Evolutionary conservation across 2,888 invertebrate species (phyloP).

Genomic region (Lamellibrachia satsuma): DNA sequence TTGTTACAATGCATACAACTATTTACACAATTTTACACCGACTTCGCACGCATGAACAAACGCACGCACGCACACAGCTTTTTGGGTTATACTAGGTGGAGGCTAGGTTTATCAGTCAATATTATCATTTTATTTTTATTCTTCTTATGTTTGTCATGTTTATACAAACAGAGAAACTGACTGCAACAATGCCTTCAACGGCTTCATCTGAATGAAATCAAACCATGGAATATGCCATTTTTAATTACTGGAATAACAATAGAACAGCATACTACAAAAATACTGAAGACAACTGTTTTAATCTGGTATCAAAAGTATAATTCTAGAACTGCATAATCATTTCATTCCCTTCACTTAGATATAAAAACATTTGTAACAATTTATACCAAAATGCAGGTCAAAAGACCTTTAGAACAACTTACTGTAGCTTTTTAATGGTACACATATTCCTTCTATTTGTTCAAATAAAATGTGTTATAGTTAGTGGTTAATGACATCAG

Average conservation of each 20-base stretch:
- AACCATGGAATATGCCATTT: too few relatives aligned
- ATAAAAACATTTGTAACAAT: not conserved
- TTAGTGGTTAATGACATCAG: not conserved
- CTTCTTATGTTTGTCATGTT: not conserved
- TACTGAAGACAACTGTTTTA: not conserved
- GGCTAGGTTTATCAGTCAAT: too few relatives aligned
- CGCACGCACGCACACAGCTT: too few relatives aligned
- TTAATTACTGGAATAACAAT: too few relatives aligned
- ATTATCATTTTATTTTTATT: not conserved
- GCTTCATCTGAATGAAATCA: not conserved
- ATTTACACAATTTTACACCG: too few relatives aligned
- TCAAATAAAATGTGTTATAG: not conserved
- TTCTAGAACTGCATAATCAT: not conserved
- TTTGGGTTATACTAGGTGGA: too few relatives aligned
- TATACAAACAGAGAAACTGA: not conserved
- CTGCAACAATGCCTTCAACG: not conserved
- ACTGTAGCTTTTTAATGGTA: not conserved
- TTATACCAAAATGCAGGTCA: not conserved
- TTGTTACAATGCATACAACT: too few relatives aligned
- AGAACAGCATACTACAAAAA: not conserved
- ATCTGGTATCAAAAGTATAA: not conserved
- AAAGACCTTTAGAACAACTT: not conserved
- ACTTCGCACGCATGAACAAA: too few relatives aligned
- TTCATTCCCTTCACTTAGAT: not conserved
- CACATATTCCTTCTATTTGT: not conserved